Percentiles rank a stretch among this genome's conserved stretches.
These are phyloP conservation scores for Homarus gammarus DNA, from an alignment of 2,888 invertebrate genomes.

Conservation along the genomic window DNA sequence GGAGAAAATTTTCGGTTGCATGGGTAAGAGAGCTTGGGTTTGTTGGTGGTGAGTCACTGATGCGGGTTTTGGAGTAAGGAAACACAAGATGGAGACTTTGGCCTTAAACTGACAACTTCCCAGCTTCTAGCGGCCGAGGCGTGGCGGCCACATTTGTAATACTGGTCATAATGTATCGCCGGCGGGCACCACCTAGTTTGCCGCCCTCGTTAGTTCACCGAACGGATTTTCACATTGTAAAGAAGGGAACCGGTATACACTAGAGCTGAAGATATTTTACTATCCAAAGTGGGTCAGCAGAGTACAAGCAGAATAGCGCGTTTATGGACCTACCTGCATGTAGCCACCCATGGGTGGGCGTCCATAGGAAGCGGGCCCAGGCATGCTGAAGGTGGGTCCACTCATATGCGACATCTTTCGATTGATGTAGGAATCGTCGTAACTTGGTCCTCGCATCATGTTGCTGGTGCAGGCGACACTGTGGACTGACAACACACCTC, in stretches of 20 bases:
- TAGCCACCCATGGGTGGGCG: constrained; percentile 61
- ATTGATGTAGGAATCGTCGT: constrained; percentile 75
- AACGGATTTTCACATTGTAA: neutral
- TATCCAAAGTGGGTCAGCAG: neutral
- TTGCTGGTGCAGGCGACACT: constrained; percentile 75
- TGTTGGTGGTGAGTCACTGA: neutral
- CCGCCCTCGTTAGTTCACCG: neutral
- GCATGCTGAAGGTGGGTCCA: constrained; percentile 71
- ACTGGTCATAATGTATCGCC: neutral
- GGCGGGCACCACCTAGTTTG: neutral
- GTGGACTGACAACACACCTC: constrained; percentile 65
- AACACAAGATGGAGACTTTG: neutral
- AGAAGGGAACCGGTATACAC: neutral
- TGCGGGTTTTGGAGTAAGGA: neutral
- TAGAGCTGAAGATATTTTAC: neutral
- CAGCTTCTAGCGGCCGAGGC: neutral
- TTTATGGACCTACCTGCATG: constrained; percentile 62
- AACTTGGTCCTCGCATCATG: constrained; percentile 75
- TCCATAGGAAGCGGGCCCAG: constrained; percentile 52
- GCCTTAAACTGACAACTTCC: neutral
- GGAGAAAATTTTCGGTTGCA: too few species aligned
- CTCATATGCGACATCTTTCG: constrained; percentile 70
- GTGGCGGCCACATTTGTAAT: neutral
- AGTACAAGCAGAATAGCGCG: neutral
- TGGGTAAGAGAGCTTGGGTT: too few species aligned